Conservation (phyloP, 2,888 invertebrate species). For the Lingula anatina region DNA sequence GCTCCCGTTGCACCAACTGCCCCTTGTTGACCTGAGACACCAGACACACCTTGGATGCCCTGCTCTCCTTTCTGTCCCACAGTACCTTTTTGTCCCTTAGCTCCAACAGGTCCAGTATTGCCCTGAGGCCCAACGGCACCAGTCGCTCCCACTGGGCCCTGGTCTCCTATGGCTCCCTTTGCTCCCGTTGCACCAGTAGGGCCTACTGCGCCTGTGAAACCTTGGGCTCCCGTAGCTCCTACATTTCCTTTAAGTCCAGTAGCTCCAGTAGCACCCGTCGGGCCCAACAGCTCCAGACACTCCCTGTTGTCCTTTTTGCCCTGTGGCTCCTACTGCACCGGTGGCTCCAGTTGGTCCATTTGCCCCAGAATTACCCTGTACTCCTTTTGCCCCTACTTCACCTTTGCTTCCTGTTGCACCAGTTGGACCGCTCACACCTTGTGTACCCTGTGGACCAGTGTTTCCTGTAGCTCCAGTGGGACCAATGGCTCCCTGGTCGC, state of each 20-base stretch:
- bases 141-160: conserved; percentile 5
- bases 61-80: conserved; percentile 5
- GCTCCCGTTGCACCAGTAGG: conserved; percentile 4
- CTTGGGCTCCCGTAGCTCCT: conserved; percentile 7
- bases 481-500: conserved; percentile 10
- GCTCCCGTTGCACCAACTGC: conserved; percentile 5
- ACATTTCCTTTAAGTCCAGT: conserved; percentile 4
- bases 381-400: too few species aligned
- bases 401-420: conserved; percentile 6
- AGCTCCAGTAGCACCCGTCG: not conserved
- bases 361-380: too few species aligned
- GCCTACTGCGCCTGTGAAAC: not conserved
- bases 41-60: conserved; percentile 1
- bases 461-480: not conserved
- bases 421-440: too few species aligned
- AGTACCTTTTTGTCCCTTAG: conserved; percentile 3
- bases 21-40: conserved; percentile 6
- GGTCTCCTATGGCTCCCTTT: conserved; percentile 2
- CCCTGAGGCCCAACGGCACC: conserved; percentile 11
- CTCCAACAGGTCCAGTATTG: conserved; percentile 4
- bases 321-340: conserved; percentile 11
- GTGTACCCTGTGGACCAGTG: too few species aligned
- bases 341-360: too few species aligned
- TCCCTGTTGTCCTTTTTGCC: conserved; percentile 9
- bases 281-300: conserved; percentile 8